phyloP scores from a whole-genome alignment of 1,140 invertebrate genomes.

The Paralvinella palmiformis region DNA sequence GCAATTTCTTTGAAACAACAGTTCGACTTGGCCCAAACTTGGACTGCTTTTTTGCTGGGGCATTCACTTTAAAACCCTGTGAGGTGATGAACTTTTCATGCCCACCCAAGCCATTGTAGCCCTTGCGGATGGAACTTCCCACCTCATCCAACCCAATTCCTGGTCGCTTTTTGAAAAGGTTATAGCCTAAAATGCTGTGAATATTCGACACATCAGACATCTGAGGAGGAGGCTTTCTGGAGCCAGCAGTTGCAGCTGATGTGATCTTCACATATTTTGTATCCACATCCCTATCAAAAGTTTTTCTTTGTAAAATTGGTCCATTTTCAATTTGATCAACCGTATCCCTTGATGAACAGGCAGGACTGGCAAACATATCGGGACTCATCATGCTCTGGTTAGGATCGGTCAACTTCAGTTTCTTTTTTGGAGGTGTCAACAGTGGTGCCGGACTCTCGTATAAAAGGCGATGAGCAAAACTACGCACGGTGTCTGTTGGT shows the following conservation, averaged over 20 bases:
- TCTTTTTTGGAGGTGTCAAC: neutral
- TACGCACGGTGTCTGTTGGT: neutral
- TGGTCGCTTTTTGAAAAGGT: constrained; percentile 2
- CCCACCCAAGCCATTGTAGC: constrained; percentile 14
- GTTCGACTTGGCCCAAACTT: too few relatives aligned
- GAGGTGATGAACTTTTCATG: constrained; percentile 12
- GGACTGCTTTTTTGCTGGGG: too few relatives aligned
- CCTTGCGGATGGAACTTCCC: neutral
- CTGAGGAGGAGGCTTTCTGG: neutral
- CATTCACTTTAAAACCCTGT: too few relatives aligned
- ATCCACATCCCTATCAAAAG: neutral
- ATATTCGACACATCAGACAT: neutral
- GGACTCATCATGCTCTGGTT: neutral
- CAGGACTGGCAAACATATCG: neutral
- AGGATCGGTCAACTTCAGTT: neutral
- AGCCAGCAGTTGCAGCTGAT: neutral
- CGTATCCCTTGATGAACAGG: too few relatives aligned
- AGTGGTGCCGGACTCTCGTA: constrained; percentile 12
- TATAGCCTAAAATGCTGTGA: neutral
- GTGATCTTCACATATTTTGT: neutral
- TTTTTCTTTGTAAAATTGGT: neutral
- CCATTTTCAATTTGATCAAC: neutral
- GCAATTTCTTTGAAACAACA: too few relatives aligned
- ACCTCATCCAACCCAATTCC: neutral
- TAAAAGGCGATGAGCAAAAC: constrained; percentile 10